A percentile compares a stretch with the other conserved stretches of the same genome.
Conservation (phyloP, 37 sponge, comb jelly and placozoan genomes). For the Axinella damicornis region DNA sequence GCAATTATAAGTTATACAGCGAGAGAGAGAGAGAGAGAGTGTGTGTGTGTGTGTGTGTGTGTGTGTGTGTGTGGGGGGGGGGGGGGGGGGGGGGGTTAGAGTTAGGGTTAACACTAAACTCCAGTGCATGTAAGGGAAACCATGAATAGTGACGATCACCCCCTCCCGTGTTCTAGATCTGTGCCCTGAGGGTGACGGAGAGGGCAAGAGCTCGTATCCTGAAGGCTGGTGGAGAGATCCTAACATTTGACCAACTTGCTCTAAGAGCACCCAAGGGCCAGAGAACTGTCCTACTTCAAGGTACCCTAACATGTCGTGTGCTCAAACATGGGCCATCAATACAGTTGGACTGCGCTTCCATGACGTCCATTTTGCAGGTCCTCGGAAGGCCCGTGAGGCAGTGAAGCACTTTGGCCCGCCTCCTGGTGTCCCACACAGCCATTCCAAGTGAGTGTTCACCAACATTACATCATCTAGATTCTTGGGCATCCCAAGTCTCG, state of each 20-base stretch:
- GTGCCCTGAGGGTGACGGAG: conserved; percentile 94
- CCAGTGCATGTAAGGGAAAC: no score
- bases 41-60: no score
- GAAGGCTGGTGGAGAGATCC: conserved; percentile 94
- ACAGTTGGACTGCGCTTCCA: no score
- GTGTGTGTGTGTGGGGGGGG: no score
- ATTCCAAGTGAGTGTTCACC: conserved; percentile 79
- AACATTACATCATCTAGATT: background rate
- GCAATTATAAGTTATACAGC: no score
- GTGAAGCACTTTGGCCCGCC: conserved; percentile 97
- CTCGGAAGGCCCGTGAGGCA: conserved; percentile 92
- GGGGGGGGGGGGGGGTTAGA: no score
- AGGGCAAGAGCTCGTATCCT: conserved; percentile 93
- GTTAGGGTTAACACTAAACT: no score
- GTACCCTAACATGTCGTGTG: no score
- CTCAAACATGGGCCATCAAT: no score
- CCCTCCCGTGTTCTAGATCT: conserved; percentile 34
- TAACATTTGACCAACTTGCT: conserved; percentile 99
- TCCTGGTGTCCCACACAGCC: conserved; percentile 98
- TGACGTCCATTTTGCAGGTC: conserved; percentile 45
- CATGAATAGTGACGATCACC: background rate
- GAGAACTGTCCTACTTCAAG: conserved; percentile 97
- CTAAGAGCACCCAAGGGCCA: conserved; percentile 92
- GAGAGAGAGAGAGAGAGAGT: no score
- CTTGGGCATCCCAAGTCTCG: background rate